phyloP scores from a whole-genome alignment of 2,888 invertebrate species.

The Petrophora chlorosata region DNA sequence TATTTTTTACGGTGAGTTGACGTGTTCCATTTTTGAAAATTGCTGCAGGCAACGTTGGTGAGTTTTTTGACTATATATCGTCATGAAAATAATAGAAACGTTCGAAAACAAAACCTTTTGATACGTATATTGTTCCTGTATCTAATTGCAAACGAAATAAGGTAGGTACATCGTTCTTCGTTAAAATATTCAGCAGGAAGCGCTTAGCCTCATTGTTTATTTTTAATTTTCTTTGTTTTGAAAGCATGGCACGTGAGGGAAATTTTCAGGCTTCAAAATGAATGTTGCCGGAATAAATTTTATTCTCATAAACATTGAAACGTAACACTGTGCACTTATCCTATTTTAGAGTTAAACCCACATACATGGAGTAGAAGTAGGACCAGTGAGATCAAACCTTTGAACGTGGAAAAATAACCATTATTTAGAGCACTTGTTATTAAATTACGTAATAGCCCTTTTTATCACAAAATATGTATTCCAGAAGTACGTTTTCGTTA shows the following conservation, averaged over 20 bases:
- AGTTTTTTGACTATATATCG: neutral
- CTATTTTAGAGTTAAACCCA: too few species aligned
- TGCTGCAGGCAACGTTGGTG: constrained; percentile 1
- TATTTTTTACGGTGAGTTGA: constrained; percentile 27
- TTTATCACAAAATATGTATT: neutral
- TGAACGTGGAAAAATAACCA: too few species aligned
- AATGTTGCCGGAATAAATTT: constrained; percentile 1
- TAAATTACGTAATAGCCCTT: neutral
- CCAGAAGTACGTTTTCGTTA: neutral
- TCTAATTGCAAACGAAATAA: neutral
- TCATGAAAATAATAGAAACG: too few species aligned
- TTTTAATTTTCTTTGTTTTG: constrained; percentile 27
- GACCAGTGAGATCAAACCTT: too few species aligned
- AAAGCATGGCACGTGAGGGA: constrained; percentile 18
- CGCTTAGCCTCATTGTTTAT: constrained; percentile 29
- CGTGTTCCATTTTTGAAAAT: constrained; percentile 19
- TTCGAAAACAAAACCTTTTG: too few species aligned
- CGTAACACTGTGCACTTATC: too few species aligned
- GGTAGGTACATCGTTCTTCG: neutral
- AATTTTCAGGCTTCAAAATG: constrained; percentile 6
- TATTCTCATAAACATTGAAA: neutral
- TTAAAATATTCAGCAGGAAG: constrained; percentile 11
- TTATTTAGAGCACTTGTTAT: neutral
- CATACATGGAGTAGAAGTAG: too few species aligned
- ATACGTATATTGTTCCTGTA: too few species aligned